phyloP scores from a whole-genome alignment of 2,888 invertebrate species.

The Nipponacmea schrenckii region DNA sequence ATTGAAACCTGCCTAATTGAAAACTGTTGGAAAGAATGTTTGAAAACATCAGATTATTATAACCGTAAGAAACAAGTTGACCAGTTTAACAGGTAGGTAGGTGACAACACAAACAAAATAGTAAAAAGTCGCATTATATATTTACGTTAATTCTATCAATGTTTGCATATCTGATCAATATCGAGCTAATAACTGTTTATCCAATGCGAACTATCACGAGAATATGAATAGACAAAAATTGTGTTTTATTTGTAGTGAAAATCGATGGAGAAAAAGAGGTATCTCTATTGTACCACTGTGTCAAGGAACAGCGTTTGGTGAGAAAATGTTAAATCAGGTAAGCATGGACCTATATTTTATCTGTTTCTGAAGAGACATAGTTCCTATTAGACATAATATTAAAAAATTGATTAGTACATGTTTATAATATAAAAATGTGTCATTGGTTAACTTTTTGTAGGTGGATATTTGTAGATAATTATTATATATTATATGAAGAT shows the following conservation, averaged over 20 bases:
- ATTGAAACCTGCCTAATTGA: conserved; percentile 33
- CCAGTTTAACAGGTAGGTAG: conserved; percentile 61
- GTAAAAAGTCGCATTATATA: too few species aligned
- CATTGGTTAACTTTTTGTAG: too few species aligned
- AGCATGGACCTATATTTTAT: conserved; percentile 8
- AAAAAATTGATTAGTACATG: too few species aligned
- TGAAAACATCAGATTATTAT: conserved; percentile 52
- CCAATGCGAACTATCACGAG: too few species aligned
- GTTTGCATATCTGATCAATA: too few species aligned
- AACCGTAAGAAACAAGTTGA: conserved; percentile 52
- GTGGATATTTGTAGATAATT: too few species aligned
- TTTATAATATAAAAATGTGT: too few species aligned
- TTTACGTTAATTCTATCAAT: too few species aligned
- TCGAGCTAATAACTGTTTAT: too few species aligned
- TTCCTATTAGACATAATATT: not conserved
- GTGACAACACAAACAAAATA: not conserved
- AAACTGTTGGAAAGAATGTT: conserved; percentile 66
- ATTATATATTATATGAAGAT: too few species aligned
- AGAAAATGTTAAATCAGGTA: conserved; percentile 70
- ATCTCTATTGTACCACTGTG: conserved; percentile 84
- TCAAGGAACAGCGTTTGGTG: conserved; percentile 78
- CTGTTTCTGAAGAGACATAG: not conserved
- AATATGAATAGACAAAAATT: not conserved
- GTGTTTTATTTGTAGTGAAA: conserved; percentile 72
- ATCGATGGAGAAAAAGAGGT: conserved; percentile 88